These are phyloP conservation scores for Borostomias antarcticus DNA, from an alignment of 2,797 vertebrate genomes.

Conservation along the genomic window DNA sequence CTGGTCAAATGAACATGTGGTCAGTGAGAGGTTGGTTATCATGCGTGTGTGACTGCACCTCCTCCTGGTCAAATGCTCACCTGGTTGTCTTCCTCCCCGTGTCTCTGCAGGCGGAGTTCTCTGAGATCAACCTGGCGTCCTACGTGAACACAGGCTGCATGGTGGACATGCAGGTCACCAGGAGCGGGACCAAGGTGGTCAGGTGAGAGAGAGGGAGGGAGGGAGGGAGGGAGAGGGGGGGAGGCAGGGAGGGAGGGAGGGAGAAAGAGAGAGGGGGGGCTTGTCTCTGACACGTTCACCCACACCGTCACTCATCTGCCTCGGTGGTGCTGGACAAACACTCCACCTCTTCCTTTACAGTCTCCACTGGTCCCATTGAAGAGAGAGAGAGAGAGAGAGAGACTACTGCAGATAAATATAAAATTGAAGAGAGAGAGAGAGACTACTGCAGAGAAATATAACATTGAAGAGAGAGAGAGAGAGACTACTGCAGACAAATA, in stretches of 20 bases:
- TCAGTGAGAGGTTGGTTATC: not conserved
- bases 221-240: no score
- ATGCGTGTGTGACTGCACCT: not conserved
- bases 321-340: constrained; percentile 41
- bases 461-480: no score
- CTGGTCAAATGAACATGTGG: not conserved
- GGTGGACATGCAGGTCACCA: constrained; percentile 93
- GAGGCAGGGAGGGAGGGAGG: not conserved
- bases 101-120: constrained; percentile 89
- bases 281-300: constrained; percentile 20
- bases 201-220: constrained; percentile 76
- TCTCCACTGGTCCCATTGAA: constrained; percentile 11
- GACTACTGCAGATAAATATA: not conserved
- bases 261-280: not conserved
- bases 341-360: constrained; percentile 30
- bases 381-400: constrained; percentile 66
- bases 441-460: no score
- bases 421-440: no score
- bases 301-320: constrained; percentile 28
- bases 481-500: no score
- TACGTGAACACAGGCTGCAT: constrained; percentile 88
- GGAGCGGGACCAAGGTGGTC: constrained; percentile 89
- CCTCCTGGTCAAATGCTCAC: not conserved
- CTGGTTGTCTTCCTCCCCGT: constrained; percentile 7
- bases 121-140: constrained; percentile 93